Evolutionary conservation across 1,140 invertebrate genomes (phyloP).

Genomic region (Eueides isabella): DNA sequence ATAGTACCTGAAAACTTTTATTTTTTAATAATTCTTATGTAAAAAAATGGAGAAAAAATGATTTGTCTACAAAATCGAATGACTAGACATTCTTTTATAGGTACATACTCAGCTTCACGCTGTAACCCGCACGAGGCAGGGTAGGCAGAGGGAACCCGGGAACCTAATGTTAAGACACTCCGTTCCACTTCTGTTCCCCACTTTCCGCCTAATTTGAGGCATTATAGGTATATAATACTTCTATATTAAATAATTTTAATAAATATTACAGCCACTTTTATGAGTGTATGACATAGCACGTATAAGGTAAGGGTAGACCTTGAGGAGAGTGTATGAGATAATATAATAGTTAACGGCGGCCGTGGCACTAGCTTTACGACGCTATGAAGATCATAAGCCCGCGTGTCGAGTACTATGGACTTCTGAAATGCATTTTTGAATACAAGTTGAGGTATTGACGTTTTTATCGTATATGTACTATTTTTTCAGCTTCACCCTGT

Average conservation of each 20-base stretch:
- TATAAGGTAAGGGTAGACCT: constrained; percentile 11
- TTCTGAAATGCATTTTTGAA: background rate
- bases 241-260: background rate
- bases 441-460: background rate
- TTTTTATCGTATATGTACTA: too few relatives aligned
- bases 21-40: too few relatives aligned
- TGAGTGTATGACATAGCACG: background rate
- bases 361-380: constrained; percentile 24
- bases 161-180: too few relatives aligned
- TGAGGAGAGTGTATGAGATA: constrained; percentile 28
- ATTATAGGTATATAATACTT: background rate
- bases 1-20: too few relatives aligned
- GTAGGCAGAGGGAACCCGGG: too few relatives aligned
- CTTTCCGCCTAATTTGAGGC: too few relatives aligned
- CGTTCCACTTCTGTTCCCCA: too few relatives aligned
- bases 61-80: too few relatives aligned
- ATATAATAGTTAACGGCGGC: constrained; percentile 27
- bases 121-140: too few relatives aligned
- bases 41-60: too few relatives aligned
- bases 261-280: background rate
- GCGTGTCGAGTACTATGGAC: background rate
- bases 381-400: constrained; percentile 17
- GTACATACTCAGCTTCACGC: too few relatives aligned
- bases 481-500: too few relatives aligned
- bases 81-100: background rate